phyloP scores from a whole-genome alignment of 2,797 vertebrate species.

The Falco columbarius region DNA sequence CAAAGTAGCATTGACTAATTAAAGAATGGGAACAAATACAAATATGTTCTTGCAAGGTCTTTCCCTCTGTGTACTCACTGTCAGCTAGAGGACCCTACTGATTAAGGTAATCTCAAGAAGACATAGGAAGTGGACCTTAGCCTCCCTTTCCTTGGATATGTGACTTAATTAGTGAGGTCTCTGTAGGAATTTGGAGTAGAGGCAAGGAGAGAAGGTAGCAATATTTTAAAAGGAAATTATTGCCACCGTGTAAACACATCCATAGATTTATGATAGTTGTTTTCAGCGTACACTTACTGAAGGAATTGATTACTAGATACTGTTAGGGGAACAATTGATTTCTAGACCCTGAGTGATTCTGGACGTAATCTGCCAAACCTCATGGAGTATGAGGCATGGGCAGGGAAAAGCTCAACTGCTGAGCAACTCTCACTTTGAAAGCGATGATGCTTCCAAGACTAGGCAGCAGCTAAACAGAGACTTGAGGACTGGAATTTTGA shows the following conservation, averaged over 20 bases:
- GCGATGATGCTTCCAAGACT: not conserved
- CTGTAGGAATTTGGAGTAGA: not conserved
- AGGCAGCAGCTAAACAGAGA: not conserved
- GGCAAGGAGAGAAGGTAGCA: not conserved
- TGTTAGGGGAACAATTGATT: not conserved
- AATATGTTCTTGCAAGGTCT: not conserved
- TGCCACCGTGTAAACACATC: not conserved
- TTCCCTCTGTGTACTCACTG: not conserved
- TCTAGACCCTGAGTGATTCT: not conserved
- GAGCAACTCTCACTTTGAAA: not conserved
- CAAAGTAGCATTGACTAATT: not conserved
- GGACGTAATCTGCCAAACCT: not conserved
- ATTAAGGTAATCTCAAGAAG: not conserved
- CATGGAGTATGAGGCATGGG: not conserved
- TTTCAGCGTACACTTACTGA: not conserved
- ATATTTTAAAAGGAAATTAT: not conserved
- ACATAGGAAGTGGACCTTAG: not conserved
- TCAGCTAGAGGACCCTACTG: not conserved
- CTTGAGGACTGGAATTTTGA: not conserved
- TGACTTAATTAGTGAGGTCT: not conserved
- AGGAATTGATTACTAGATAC: not conserved
- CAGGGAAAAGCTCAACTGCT: not conserved
- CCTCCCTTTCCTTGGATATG: not conserved
- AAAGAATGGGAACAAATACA: not conserved
- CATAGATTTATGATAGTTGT: not conserved